phyloP scores from a whole-genome alignment of 2,113 vertebrate genomes.

The Colistium nudipinnis region DNA sequence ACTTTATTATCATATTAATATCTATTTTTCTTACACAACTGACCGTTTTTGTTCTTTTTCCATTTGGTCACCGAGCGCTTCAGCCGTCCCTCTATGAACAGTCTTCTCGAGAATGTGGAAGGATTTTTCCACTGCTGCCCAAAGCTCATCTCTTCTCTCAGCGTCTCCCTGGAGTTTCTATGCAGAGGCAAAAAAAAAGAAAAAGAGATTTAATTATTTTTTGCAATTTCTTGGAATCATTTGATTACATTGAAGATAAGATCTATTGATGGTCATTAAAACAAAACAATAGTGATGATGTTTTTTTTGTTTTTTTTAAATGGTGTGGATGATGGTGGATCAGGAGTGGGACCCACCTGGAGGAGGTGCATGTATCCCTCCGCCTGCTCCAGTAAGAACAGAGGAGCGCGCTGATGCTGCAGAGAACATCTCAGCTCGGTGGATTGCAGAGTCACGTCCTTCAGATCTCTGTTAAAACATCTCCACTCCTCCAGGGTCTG shows the following conservation, averaged over 20 bases:
- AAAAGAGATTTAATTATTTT: not conserved
- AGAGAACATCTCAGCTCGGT: slow-evolving; percentile 76
- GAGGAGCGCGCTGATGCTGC: slow-evolving; percentile 73
- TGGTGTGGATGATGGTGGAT: not conserved
- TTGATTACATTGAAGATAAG: too few species aligned
- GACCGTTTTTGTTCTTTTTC: slow-evolving; percentile 79
- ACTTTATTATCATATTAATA: too few species aligned
- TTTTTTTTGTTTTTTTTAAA: not conserved
- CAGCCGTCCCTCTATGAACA: slow-evolving; percentile 74
- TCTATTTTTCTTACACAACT: not conserved
- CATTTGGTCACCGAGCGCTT: slow-evolving; percentile 78
- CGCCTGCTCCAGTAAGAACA: slow-evolving; percentile 80
- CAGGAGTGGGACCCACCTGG: slow-evolving; percentile 80
- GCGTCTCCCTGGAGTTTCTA: slow-evolving; percentile 85
- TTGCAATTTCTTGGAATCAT: too few species aligned
- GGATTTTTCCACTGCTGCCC: slow-evolving; percentile 76
- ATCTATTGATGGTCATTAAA: not conserved
- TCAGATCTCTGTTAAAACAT: slow-evolving; percentile 74
- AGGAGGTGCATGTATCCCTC: slow-evolving; percentile 78
- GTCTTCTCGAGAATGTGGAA: slow-evolving; percentile 74
- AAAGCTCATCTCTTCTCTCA: slow-evolving; percentile 75
- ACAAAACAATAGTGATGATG: not conserved
- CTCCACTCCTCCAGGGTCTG: slow-evolving; percentile 77
- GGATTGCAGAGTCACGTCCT: slow-evolving; percentile 73
- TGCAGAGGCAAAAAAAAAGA: not conserved